Conservation (phyloP, 1,140 invertebrate species). For the Drosophila repletoides region DNA sequence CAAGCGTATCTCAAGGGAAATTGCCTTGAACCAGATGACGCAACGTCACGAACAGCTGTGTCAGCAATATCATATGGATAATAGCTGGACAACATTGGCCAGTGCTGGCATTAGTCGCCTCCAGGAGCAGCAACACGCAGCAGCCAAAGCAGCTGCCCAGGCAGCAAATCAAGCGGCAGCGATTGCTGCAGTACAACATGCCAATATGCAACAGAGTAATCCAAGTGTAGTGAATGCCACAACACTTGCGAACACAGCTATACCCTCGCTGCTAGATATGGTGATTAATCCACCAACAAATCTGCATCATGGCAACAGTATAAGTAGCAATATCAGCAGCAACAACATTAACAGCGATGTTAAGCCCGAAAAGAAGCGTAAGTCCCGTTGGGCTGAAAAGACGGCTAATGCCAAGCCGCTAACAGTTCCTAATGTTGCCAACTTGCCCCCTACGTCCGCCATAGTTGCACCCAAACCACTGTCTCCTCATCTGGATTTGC, state of each 20-base stretch:
- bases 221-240: neutral
- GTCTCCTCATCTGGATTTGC: slow-evolving; percentile 83
- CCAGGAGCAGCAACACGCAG: slow-evolving; percentile 41
- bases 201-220: slow-evolving; percentile 17
- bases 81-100: slow-evolving; percentile 45
- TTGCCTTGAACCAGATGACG: slow-evolving; percentile 88
- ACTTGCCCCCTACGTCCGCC: neutral
- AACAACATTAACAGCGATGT: too few species aligned
- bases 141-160: slow-evolving; percentile 20
- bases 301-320: slow-evolving; percentile 8
- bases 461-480: slow-evolving; percentile 8
- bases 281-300: slow-evolving; percentile 71
- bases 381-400: slow-evolving; percentile 85
- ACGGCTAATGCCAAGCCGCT: slow-evolving; percentile 10
- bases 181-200: slow-evolving; percentile 1
- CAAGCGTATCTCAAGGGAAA: slow-evolving; percentile 89
- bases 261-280: slow-evolving; percentile 78
- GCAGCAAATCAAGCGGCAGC: slow-evolving; percentile 1
- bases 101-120: slow-evolving; percentile 37
- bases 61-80: slow-evolving; percentile 83
- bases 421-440: neutral
- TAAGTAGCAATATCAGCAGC: too few species aligned
- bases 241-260: slow-evolving; percentile 1
- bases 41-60: slow-evolving; percentile 87
- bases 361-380: slow-evolving; percentile 84